These are phyloP conservation scores for Tringa solitaria DNA, from an alignment of 2,113 vertebrate genomes.

Conservation along the genomic window DNA sequence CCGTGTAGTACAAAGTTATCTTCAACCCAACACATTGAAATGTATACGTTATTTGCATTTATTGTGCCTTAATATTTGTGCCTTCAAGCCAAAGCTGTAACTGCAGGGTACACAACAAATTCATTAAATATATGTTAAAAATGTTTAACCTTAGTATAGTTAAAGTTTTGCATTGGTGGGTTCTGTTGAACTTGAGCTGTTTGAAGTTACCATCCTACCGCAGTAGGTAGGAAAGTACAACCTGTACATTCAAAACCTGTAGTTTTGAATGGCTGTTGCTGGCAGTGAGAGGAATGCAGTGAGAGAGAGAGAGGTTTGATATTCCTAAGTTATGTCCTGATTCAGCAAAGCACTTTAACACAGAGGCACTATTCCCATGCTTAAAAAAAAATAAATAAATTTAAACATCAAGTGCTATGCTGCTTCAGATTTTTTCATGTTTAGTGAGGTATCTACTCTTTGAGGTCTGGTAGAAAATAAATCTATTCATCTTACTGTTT, in stretches of 20 bases:
- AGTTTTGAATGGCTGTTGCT: not conserved
- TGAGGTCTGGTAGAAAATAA: not conserved
- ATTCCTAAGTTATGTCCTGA: not conserved
- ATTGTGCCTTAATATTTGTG: constrained; percentile 75
- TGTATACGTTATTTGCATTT: constrained; percentile 63
- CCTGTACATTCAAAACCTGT: not conserved
- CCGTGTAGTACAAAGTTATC: constrained; percentile 50
- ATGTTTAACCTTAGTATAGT: constrained; percentile 2
- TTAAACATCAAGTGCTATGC: not conserved
- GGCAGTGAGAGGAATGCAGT: not conserved
- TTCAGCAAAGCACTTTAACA: constrained; percentile 10
- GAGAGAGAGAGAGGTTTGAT: not conserved
- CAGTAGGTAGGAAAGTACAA: not conserved
- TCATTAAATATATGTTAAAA: constrained; percentile 13
- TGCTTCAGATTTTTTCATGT: not conserved
- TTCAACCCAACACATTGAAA: constrained; percentile 59
- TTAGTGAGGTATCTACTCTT: not conserved
- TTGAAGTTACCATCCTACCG: constrained; percentile 52
- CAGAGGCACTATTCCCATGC: not conserved
- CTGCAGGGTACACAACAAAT: constrained; percentile 53
- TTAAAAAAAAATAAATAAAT: not conserved
- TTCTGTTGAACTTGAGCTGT: constrained; percentile 62
- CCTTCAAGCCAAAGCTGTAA: constrained; percentile 65
- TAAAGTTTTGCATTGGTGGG: constrained; percentile 32
- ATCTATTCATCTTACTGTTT: not conserved